phyloP scores from a whole-genome alignment of 2,888 invertebrate species.

The Microplitis manilae region DNA sequence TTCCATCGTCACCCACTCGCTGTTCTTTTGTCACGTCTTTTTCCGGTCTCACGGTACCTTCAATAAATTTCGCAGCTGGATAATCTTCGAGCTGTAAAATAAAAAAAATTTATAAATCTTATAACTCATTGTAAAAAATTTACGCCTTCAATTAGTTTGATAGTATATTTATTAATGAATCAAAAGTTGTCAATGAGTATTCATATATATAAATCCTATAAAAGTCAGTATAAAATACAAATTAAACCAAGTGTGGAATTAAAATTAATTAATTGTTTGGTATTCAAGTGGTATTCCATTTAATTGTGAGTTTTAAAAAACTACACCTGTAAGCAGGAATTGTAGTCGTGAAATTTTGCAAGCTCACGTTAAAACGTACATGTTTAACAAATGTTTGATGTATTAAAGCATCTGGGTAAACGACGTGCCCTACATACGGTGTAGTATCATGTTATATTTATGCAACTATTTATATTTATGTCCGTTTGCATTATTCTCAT shows the following conservation, averaged over 20 bases:
- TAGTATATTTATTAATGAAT: no score
- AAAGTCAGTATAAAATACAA: no score
- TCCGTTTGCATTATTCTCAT: background rate
- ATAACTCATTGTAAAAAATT: no score
- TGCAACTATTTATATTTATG: background rate
- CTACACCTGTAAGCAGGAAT: background rate
- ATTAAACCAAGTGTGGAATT: background rate
- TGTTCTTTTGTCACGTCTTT: conserved; percentile 11
- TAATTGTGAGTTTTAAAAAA: background rate
- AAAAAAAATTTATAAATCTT: background rate
- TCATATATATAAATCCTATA: background rate
- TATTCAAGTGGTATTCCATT: no score
- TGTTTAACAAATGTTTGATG: background rate
- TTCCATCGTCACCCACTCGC: conserved; percentile 37
- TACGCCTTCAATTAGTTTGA: no score
- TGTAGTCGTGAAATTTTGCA: background rate
- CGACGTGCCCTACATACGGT: background rate
- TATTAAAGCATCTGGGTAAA: background rate
- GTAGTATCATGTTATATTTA: background rate
- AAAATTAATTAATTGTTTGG: no score
- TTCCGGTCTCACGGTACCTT: background rate
- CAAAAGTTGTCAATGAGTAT: no score
- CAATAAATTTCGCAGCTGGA: background rate
- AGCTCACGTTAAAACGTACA: background rate
- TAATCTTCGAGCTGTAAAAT: conserved; percentile 11